A percentile compares a stretch with the other conserved stretches of the same genome.
phyloP scores from a whole-genome alignment of 2,888 invertebrate genomes.

The Tricholauxania praeusta region DNA sequence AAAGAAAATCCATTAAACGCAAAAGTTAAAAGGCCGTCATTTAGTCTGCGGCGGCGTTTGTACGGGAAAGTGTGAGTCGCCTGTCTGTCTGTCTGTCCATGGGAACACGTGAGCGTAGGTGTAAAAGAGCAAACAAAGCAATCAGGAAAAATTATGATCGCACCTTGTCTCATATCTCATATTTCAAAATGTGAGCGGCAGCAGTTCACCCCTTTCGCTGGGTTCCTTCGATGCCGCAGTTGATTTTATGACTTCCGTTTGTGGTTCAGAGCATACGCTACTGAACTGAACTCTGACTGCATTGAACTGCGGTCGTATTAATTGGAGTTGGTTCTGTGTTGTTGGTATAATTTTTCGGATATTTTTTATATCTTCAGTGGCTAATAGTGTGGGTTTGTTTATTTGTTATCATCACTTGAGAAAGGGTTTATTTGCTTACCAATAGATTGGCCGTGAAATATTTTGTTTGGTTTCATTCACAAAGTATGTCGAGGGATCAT shows the following conservation, averaged over 20 bases:
- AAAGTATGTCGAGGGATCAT: too few species aligned
- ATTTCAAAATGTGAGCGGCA: too few species aligned
- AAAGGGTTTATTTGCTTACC: constrained; percentile 10
- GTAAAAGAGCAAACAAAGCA: constrained; percentile 34
- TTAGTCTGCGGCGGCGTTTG: background rate
- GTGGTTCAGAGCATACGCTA: constrained; percentile 17
- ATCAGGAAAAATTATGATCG: constrained; percentile 27
- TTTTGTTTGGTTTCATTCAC: too few species aligned
- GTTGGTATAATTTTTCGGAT: background rate
- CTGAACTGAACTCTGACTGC: too few species aligned
- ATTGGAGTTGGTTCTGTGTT: constrained; percentile 21
- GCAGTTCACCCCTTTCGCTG: background rate
- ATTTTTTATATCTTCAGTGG: background rate
- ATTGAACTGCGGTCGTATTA: constrained; percentile 18
- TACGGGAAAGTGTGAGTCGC: too few species aligned
- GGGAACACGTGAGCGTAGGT: constrained; percentile 32
- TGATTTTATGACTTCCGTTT: constrained; percentile 32
- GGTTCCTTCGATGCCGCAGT: background rate
- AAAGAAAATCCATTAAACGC: constrained; percentile 7
- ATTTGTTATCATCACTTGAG: background rate
- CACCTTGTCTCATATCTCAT: constrained; percentile 30
- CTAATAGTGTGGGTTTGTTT: constrained; percentile 6
- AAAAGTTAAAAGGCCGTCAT: constrained; percentile 20
- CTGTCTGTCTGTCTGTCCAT: background rate
- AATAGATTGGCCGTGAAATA: background rate